Base-by-base conservation (phyloP, 2,797 vertebrate species). In the Anguilla pacifica region DNA sequence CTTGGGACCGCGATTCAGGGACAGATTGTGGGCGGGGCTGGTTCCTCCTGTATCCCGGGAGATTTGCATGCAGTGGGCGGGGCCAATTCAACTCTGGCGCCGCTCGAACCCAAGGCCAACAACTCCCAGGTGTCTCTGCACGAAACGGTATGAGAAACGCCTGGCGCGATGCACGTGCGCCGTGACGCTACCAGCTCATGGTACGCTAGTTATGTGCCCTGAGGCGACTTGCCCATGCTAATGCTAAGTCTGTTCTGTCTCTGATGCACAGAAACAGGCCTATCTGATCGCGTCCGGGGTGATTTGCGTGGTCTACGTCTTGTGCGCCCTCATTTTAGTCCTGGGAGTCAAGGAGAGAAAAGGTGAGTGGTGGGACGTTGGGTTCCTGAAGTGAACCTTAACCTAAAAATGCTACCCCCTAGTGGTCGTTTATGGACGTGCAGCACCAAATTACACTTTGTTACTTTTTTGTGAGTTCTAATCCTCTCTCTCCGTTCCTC, bases 1-100 rank as follows among this genome's bases (percentile, higher is more conserved):
- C 92, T 99, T 89, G 98, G 98, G 87, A 98, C 98, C 0, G 98
- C 98, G 0, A 97, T 99, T 93, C 98, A 98, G 91, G 98, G 98
- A 10, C 98, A 99, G 94, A 99, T 99, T 0, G 97, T 99, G 39
- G 98, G 98, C 6, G 95, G 96, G 1, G 95, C 90, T 1, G 87
- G 96, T 10, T 95, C 95, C 0, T 96, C 97, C 49, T 99, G 98
- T 91, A 79, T 98, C 11, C 91, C 92, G 51, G 85, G n/a, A 17
- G 91, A 92, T 53, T 82, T 85, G 35, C 84, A 92, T 0, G 35
- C 87, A 2, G 84, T 51, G 11, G n/a, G 92, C 0, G 28, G 85
- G 39, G 6, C 43, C 0, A 92, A 93, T 89, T 81, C 43, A 0
- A 89, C 95, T 0, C 93, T 92, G 87, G 85, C n/a, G 17, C 91